Evolutionary conservation across 2,888 invertebrate species (phyloP).

Genomic region (Mythimna vitellina): DNA sequence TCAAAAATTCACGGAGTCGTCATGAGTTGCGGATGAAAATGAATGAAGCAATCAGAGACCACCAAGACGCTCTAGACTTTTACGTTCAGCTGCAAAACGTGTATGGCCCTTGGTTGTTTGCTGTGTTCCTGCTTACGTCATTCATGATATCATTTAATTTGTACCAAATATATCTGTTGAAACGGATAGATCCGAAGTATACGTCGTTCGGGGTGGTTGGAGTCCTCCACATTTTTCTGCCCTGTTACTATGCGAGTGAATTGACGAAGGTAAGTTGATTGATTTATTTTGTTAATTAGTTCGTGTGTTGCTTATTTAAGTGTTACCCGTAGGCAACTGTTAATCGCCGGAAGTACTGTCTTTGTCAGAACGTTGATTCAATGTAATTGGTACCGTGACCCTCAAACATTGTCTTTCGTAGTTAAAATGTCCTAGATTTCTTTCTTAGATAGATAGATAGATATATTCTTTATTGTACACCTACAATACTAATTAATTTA

Average conservation of each 20-base stretch:
- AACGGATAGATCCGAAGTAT: constrained; percentile 75
- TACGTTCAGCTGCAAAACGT: constrained; percentile 74
- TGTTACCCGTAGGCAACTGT: constrained; percentile 33
- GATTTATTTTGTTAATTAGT: constrained; percentile 47
- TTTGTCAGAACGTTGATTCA: constrained; percentile 8
- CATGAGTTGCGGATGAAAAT: constrained; percentile 70
- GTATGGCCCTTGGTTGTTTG: constrained; percentile 80
- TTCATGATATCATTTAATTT: constrained; percentile 79
- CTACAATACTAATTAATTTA: too few species aligned
- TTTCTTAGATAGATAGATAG: too few species aligned
- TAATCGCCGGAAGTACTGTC: constrained; percentile 37
- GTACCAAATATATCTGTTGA: constrained; percentile 75
- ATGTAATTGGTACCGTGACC: constrained; percentile 19
- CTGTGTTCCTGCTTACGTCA: constrained; percentile 76
- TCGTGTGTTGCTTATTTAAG: constrained; percentile 20
- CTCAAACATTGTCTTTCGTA: background rate
- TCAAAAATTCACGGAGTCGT: constrained; percentile 66
- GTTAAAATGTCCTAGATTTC: background rate
- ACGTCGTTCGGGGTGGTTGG: constrained; percentile 71
- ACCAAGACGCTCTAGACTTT: constrained; percentile 77
- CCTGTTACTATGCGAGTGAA: constrained; percentile 78
- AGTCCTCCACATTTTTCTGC: constrained; percentile 76
- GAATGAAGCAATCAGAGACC: constrained; percentile 74
- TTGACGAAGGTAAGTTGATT: constrained; percentile 75
- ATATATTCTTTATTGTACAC: too few species aligned